Conservation (phyloP, 2,888 invertebrate species). For the Pandemis corylana region DNA sequence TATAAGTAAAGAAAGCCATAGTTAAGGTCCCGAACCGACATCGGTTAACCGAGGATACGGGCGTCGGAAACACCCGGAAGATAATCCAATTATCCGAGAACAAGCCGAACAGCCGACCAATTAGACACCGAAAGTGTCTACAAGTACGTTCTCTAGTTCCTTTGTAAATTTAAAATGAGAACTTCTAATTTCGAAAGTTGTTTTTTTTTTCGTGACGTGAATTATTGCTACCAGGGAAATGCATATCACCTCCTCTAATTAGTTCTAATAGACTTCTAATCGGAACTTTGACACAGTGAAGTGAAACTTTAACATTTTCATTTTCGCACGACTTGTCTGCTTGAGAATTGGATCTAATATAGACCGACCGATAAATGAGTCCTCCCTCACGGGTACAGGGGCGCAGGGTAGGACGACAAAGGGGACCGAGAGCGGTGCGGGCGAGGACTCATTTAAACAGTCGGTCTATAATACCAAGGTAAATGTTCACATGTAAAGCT, state of each 20-base stretch:
- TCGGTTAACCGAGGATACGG: conserved; percentile 53
- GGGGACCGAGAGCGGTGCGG: too few species aligned
- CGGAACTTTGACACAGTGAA: too few species aligned
- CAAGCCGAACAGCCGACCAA: conserved; percentile 60
- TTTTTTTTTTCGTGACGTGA: not conserved
- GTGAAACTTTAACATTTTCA: too few species aligned
- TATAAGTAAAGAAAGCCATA: conserved; percentile 34
- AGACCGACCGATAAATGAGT: too few species aligned
- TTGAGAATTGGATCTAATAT: too few species aligned
- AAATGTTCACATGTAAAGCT: too few species aligned
- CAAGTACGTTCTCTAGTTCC: conserved; percentile 47
- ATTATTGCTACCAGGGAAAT: not conserved
- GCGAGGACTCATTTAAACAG: too few species aligned
- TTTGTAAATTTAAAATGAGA: conserved; percentile 27
- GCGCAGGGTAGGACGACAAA: too few species aligned
- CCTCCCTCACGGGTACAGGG: too few species aligned
- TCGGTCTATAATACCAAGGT: too few species aligned
- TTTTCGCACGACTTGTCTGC: too few species aligned
- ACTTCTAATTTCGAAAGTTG: not conserved
- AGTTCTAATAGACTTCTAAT: too few species aligned
- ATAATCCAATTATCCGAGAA: conserved; percentile 67
- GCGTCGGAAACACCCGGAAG: conserved; percentile 55
- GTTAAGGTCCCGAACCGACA: conserved; percentile 33
- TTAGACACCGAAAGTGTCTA: conserved; percentile 60
- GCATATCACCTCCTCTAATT: not conserved